Conservation (phyloP, 37 sponge, comb jelly and placozoan species). For the Mnemiopsis leidyi region DNA sequence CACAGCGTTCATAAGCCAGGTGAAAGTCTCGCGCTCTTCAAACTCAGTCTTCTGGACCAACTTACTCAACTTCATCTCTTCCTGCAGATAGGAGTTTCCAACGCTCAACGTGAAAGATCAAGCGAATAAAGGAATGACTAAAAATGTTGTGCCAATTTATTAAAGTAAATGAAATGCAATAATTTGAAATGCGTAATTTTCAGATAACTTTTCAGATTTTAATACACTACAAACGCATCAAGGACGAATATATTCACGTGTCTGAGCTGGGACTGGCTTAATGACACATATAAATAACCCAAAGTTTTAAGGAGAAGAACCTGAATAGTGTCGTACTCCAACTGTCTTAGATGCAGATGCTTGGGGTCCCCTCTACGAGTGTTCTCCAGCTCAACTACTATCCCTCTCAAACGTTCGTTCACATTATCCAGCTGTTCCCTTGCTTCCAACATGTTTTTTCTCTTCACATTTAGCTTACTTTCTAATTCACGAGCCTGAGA, state of each 20-base stretch:
- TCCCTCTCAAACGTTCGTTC: slow-evolving; percentile 1
- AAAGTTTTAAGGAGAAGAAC: too few relatives aligned
- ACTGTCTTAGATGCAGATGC: slow-evolving; percentile 54
- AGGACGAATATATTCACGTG: too few relatives aligned
- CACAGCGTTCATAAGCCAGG: slow-evolving; percentile 49
- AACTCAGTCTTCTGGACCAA: slow-evolving; percentile 48
- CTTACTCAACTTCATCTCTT: slow-evolving; percentile 48
- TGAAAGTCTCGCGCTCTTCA: slow-evolving; percentile 44
- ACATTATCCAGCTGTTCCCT: slow-evolving; percentile 28
- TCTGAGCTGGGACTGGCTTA: too few relatives aligned
- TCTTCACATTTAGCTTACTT: slow-evolving; percentile 10
- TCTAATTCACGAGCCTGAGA: slow-evolving; percentile 52
- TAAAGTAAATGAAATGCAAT: too few relatives aligned
- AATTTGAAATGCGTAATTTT: too few relatives aligned
- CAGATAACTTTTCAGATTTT: too few relatives aligned
- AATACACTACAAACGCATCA: too few relatives aligned
- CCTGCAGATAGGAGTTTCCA: slow-evolving; percentile 2
- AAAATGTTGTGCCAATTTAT: too few relatives aligned
- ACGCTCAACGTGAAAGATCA: too few relatives aligned
- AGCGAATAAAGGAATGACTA: too few relatives aligned
- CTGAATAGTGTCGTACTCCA: slow-evolving; percentile 56
- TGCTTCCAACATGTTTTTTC: slow-evolving; percentile 32
- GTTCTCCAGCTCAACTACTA: slow-evolving; percentile 15
- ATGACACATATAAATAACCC: too few relatives aligned
- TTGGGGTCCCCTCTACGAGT: slow-evolving; percentile 21